These are phyloP conservation scores for Hestina assimilis DNA, from an alignment of 1,140 invertebrate species.

Conservation along the genomic window DNA sequence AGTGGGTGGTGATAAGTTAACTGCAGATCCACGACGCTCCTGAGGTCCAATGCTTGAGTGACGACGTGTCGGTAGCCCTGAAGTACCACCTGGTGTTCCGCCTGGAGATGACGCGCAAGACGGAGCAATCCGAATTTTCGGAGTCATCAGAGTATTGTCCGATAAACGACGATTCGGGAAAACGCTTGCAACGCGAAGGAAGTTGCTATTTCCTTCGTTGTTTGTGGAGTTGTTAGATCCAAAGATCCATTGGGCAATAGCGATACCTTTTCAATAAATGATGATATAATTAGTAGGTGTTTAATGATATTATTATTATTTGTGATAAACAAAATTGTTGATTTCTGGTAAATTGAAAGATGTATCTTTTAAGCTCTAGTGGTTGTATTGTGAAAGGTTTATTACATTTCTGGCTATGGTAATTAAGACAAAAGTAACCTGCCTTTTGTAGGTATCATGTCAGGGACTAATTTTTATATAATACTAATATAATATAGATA, in stretches of 20 bases:
- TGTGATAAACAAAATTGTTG: too few species aligned
- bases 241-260: slow-evolving; percentile 84
- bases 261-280: slow-evolving; percentile 39
- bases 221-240: slow-evolving; percentile 60
- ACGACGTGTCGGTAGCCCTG: slow-evolving; percentile 87
- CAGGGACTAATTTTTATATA: too few species aligned
- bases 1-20: slow-evolving; percentile 92
- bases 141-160: slow-evolving; percentile 94
- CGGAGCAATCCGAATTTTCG: slow-evolving; percentile 90
- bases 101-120: slow-evolving; percentile 92
- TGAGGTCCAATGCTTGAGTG: slow-evolving; percentile 94
- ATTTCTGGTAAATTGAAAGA: too few species aligned
- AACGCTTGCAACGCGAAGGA: slow-evolving; percentile 88
- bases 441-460: too few species aligned
- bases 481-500: too few species aligned
- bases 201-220: slow-evolving; percentile 89
- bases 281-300: neutral
- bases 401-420: too few species aligned
- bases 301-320: too few species aligned
- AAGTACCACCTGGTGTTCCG: slow-evolving; percentile 85
- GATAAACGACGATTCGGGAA: slow-evolving; percentile 91
- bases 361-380: too few species aligned
- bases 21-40: slow-evolving; percentile 89
- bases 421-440: too few species aligned
- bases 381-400: too few species aligned